Evolutionary conservation across 2,113 vertebrate species (phyloP).

Genomic region (Propithecus coquereli): DNA sequence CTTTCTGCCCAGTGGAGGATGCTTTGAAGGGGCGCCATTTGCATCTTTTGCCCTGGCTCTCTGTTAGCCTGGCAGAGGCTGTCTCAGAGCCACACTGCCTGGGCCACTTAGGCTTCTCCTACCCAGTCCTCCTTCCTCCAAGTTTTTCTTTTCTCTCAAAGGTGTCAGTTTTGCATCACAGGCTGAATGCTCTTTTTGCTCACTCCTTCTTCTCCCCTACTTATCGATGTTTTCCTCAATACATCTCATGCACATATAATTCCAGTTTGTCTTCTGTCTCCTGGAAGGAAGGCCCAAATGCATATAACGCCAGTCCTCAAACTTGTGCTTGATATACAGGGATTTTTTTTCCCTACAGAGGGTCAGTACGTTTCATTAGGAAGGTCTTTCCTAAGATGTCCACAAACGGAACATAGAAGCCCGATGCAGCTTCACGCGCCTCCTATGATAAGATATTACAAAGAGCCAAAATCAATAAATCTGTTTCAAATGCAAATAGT

Average conservation of each 20-base stretch:
- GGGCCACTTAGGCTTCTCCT: accelerated
- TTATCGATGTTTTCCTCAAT: background rate
- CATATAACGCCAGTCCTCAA: background rate
- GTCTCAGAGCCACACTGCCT: background rate
- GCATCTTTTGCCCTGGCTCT: background rate
- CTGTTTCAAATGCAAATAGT: conserved; percentile 57
- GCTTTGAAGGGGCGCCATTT: accelerated
- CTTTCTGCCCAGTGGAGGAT: background rate
- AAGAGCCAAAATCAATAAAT: conserved; percentile 51
- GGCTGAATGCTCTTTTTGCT: background rate
- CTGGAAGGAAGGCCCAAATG: background rate
- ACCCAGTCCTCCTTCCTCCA: background rate
- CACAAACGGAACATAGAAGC: background rate
- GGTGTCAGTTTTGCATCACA: background rate
- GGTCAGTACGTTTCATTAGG: background rate
- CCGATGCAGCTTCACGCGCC: background rate
- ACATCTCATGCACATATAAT: background rate
- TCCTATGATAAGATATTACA: background rate
- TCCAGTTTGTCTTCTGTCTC: background rate
- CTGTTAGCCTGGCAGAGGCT: accelerated
- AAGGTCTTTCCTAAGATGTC: background rate
- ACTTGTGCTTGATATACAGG: background rate
- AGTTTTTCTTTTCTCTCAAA: background rate
- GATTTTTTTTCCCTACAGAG: no score
- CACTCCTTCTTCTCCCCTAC: background rate